These are phyloP conservation scores for Hypocryptadius cinnamomeus DNA, from an alignment of 2,113 vertebrate species.

Conservation along the genomic window DNA sequence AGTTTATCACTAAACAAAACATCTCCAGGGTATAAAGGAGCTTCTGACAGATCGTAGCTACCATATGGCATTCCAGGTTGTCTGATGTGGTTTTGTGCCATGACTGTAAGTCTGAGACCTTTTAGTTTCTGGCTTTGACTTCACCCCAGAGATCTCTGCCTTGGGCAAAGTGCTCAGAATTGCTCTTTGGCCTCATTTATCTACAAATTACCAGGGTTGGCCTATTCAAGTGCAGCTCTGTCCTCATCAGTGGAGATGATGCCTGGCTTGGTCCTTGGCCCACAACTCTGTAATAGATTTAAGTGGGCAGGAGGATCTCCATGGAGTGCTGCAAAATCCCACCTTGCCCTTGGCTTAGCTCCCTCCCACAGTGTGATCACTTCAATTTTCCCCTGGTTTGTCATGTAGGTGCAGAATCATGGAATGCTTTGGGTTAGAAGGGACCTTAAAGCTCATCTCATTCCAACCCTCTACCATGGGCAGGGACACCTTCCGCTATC, in stretches of 20 bases:
- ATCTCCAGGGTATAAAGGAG: background rate
- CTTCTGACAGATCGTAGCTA: background rate
- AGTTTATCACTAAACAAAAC: background rate
- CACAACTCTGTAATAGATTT: fast-evolving
- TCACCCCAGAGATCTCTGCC: background rate
- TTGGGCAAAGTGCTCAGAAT: background rate
- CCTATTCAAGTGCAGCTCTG: background rate
- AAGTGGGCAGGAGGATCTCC: background rate
- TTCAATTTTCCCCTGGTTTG: background rate
- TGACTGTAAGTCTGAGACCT: background rate
- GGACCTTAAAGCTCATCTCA: background rate
- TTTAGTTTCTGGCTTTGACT: background rate
- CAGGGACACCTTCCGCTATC: background rate
- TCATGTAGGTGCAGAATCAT: fast-evolving
- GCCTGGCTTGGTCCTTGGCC: background rate
- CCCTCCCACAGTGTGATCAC: fast-evolving
- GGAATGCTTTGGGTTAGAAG: background rate
- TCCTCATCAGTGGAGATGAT: background rate
- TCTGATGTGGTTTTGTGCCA: background rate
- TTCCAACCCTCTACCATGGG: background rate
- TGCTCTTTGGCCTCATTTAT: background rate
- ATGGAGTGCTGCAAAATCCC: background rate
- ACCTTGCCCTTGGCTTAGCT: fast-evolving
- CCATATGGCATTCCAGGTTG: conserved; percentile 22
- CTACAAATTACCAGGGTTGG: background rate